Conservation (phyloP, 2,797 vertebrate species). For the Heliangelus exortis region DNA sequence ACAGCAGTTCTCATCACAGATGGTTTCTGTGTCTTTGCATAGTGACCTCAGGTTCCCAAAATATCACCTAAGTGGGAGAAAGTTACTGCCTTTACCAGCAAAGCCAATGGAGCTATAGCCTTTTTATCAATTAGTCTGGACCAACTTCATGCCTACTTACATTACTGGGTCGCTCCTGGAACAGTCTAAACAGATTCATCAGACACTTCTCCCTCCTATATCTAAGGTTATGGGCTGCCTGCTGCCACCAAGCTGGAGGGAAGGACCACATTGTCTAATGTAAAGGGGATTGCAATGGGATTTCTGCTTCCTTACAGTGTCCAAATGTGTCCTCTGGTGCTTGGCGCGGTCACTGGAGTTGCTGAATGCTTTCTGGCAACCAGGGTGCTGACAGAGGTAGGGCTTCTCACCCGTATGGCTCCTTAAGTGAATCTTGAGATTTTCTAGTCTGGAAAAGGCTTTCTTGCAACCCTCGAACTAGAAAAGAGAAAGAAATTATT, state of each 20-base stretch:
- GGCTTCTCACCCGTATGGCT: constrained; percentile 98
- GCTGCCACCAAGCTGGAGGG: neutral
- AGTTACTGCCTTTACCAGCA: neutral
- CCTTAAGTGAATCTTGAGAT: constrained; percentile 96
- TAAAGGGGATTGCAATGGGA: neutral
- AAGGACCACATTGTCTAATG: neutral
- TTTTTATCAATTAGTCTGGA: neutral
- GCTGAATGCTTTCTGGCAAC: constrained; percentile 97
- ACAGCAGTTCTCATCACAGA: neutral
- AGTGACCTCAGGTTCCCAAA: neutral
- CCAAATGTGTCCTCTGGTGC: constrained; percentile 96
- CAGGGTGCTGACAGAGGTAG: constrained; percentile 91
- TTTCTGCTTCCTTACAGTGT: constrained; percentile 87
- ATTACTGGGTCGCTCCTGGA: neutral
- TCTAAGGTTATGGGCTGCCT: neutral
- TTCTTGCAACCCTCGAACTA: constrained; percentile 97
- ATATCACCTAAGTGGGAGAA: neutral
- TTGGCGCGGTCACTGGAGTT: constrained; percentile 98
- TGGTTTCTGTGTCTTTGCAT: neutral
- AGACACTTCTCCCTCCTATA: neutral
- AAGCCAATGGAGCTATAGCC: neutral
- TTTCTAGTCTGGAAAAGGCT: constrained; percentile 96
- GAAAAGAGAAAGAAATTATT: constrained; percentile 47
- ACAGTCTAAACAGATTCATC: neutral
- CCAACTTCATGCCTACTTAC: neutral